Evolutionary conservation across 2,888 invertebrate species (phyloP), one percentile per base, ranked within the genome.

Genomic region (Muschampia plurimacula): DNA sequence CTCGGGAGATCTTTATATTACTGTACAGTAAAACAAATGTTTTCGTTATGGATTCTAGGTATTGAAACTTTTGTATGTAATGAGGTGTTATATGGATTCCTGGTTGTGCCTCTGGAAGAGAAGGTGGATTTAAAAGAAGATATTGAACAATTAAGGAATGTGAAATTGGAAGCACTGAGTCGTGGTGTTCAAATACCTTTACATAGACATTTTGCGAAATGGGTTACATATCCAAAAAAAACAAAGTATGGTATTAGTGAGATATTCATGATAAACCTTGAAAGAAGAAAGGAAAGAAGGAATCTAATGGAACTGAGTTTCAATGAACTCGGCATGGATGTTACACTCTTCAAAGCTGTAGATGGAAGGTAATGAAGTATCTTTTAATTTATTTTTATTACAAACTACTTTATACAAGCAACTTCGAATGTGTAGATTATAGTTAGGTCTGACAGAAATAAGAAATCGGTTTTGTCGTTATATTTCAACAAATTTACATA

Each of bases 241-340:
- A 96, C 96, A 79, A 97, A 95, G 72, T 90, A 97, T 59, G 96
- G 96, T 0, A 96, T 98, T 77, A 96, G 97, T 85, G 95, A 97
- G 84, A 96, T 99, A 67, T 99, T 96, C 84, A 96, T 99, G 96
- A 99, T 99, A 15, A 99, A 99, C 91, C 92, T 99, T 75, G 93
- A 96, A 76, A 93, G 99, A 72, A 95, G 99, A 70, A 95, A 96
- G 0, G 98, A 99, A 82, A 94, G 99, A 74, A 92, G 97, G 59
- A 82, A 87, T 7, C 95, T 98, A 79, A 99, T 99, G 99, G 88
- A 96, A 71, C 84, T 93, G 52, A 96, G 97, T 74, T 97, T 99
- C 79, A 94, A 96, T 62, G 97, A 97, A 80, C 91, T 99, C 0
- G 98, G 98, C 0, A 93, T 99, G 80, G 95, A 97, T n/a, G 97